Evolutionary conservation across 2,888 invertebrate species (phyloP), one percentile per base, ranked within the genome.

Genomic region (Hymenopus coronatus): DNA sequence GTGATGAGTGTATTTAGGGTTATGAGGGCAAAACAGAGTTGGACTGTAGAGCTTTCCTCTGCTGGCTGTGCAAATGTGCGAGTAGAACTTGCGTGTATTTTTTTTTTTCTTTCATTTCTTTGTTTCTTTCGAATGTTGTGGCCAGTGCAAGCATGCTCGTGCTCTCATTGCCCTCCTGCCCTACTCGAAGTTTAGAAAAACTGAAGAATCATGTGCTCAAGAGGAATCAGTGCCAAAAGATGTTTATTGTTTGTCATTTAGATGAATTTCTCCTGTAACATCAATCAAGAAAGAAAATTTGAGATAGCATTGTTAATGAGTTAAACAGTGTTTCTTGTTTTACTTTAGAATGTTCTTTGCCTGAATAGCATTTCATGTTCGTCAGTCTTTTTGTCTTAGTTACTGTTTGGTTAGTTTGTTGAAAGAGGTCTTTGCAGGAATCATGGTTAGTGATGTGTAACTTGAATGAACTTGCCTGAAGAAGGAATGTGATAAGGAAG

Each of bases 211-310:
- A 70, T 70, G 54, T 70, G 54, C 54, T 70, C 85, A 85, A 85
- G 28, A 27, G 28, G 54, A 46, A 87, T 82, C 87, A 28, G 87
- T 87, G 87, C 87, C 87, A 87, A 87, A 87, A 70, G 54, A 70
- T 20, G 54, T 20, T 70, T 70, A 70, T 70, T 70, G 54, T 25
- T 70, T 70, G 54, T 70, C 54, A 70, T 70, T 70, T 70, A 20
- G 25, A 70, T 70, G 54, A 70, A 70, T 70, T 70, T 70, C 54
- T 70, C 54, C 54, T 70, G 20, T 70, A 70, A 70, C 54, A 20
- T 70, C 6, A 15, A 70, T 8, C 25, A 70, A 25, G 54, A 70
- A 25, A 70, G 54, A 70, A 70, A 70, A 70, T 40, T 40, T 40
- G 40, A 40, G 40, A 40, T 40, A 40, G 40, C 40, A 40, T 40